Evolutionary conservation across 2,113 vertebrate species (phyloP).

Genomic region (Balaenoptera acutorostrata): DNA sequence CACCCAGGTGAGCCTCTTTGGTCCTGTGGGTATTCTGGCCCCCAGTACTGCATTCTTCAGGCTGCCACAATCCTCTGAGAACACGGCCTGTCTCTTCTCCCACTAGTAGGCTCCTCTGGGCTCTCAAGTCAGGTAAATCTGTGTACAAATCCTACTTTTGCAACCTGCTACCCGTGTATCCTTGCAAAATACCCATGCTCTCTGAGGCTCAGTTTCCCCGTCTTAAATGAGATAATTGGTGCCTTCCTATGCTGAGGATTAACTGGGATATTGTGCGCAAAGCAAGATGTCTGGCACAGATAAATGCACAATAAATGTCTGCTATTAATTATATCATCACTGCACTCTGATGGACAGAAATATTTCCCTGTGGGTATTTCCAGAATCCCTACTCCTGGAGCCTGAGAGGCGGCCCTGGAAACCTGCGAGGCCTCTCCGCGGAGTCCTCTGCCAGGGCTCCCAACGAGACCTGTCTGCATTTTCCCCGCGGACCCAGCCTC

Average conservation of each 20-base stretch:
- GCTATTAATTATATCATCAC: background rate
- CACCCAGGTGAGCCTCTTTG: background rate
- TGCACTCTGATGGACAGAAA: background rate
- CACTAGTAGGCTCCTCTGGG: background rate
- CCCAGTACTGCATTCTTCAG: background rate
- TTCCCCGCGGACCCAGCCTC: accelerated
- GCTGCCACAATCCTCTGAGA: background rate
- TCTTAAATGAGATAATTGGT: background rate
- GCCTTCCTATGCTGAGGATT: background rate
- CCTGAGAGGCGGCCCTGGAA: background rate
- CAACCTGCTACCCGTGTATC: background rate
- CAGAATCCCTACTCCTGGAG: background rate
- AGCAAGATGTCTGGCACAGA: background rate
- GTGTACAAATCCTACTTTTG: background rate
- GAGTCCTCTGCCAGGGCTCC: background rate
- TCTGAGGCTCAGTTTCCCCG: background rate
- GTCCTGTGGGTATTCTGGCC: background rate
- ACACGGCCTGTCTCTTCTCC: background rate
- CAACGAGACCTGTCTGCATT: background rate
- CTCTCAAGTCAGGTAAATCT: background rate
- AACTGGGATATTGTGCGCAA: background rate
- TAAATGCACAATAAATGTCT: background rate
- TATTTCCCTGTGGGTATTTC: background rate
- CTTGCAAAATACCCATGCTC: background rate
- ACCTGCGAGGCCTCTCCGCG: background rate